phyloP scores from a whole-genome alignment of 2,113 vertebrate genomes.

The Octodon degus region DNA sequence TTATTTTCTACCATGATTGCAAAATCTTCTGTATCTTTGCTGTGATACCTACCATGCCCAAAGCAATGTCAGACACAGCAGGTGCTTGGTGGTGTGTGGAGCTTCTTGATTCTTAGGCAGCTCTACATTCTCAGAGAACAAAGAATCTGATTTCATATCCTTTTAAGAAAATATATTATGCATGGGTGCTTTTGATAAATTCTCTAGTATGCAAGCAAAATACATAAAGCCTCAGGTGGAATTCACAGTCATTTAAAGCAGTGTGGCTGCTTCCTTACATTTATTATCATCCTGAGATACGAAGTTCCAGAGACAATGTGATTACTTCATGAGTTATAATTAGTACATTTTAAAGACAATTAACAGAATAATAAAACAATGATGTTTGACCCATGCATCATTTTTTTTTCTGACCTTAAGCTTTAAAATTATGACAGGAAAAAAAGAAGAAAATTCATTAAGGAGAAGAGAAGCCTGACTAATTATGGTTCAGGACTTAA shows the following conservation, averaged over 20 bases:
- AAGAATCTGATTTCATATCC: not conserved
- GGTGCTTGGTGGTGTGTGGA: not conserved
- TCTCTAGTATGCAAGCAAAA: not conserved
- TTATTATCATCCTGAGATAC: not conserved
- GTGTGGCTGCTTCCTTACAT: not conserved
- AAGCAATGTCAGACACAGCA: not conserved
- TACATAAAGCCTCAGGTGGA: not conserved
- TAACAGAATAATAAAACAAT: not conserved
- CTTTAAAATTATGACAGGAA: not conserved
- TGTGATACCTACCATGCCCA: not conserved
- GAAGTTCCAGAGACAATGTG: not conserved
- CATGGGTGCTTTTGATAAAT: not conserved
- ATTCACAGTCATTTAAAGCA: slow-evolving; percentile 8
- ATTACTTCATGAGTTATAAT: slow-evolving; percentile 17
- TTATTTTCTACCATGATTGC: not conserved
- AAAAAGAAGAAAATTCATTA: not conserved
- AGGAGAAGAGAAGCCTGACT: not conserved
- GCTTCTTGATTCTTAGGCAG: not conserved
- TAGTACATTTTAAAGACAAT: not conserved
- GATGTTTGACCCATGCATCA: too few species aligned
- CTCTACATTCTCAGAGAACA: not conserved
- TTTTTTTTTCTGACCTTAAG: not conserved
- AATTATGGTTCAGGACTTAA: not conserved
- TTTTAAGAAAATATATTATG: not conserved
- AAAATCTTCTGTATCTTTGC: not conserved